phyloP scores from a whole-genome alignment of 2,797 vertebrate genomes.

The Tapirus indicus region DNA sequence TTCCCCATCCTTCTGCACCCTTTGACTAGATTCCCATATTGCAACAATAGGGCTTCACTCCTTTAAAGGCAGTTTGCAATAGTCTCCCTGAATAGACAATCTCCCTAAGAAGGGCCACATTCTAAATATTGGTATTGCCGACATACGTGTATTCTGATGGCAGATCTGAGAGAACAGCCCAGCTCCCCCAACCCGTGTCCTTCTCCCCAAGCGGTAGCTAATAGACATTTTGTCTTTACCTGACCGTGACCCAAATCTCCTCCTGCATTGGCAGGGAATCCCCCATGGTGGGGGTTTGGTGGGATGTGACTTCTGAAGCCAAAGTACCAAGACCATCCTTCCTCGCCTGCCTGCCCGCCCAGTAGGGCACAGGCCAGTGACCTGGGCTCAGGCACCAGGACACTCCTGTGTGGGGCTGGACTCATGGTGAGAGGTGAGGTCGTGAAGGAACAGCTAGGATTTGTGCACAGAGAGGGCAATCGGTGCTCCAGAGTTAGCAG shows the following conservation, averaged over 20 bases:
- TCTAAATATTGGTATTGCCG: neutral
- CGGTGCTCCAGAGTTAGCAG: no score
- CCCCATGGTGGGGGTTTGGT: neutral
- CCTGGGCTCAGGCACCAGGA: neutral
- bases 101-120: neutral
- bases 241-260: neutral
- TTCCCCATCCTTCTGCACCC: neutral
- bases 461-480: neutral
- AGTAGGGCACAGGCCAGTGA: neutral
- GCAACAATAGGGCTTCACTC: neutral
- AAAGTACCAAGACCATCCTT: neutral
- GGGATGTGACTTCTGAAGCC: neutral
- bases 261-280: neutral
- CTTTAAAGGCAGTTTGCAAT: neutral
- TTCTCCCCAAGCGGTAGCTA: neutral
- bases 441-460: neutral
- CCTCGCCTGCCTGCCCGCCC: no score
- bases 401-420: neutral
- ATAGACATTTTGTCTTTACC: neutral
- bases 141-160: no score
- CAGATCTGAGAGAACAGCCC: neutral
- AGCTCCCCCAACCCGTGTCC: no score
- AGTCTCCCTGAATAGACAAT: neutral
- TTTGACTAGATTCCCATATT: neutral
- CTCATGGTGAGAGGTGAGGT: neutral